Conservation (phyloP, 1,140 invertebrate genomes). For the Luehdorfia chinensis region DNA sequence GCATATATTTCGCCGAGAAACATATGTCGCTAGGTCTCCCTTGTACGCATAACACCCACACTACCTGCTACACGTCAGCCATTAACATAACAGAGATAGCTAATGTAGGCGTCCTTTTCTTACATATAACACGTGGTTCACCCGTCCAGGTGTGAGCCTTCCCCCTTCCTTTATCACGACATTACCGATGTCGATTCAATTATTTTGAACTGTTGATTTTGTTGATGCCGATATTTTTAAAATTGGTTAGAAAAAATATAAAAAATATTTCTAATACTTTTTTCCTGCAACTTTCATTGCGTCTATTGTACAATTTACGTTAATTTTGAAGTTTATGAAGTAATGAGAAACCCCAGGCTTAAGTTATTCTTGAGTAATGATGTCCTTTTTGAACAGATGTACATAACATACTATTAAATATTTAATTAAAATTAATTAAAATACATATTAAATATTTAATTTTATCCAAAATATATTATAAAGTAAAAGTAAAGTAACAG, state of each 20-base stretch:
- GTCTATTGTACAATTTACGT: too few species aligned
- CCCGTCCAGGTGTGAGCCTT: slow-evolving; percentile 24
- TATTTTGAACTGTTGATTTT: slow-evolving; percentile 55
- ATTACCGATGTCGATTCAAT: slow-evolving; percentile 56
- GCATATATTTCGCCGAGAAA: slow-evolving; percentile 34
- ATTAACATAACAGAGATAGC: slow-evolving; percentile 29
- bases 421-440: too few species aligned
- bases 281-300: too few species aligned
- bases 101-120: slow-evolving; percentile 10
- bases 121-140: slow-evolving; percentile 30
- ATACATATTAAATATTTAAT: too few species aligned
- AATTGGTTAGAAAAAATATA: slow-evolving; percentile 18
- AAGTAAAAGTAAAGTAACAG: too few species aligned
- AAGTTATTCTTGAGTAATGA: too few species aligned
- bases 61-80: slow-evolving; percentile 19
- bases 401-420: too few species aligned
- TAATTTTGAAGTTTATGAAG: too few species aligned
- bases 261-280: too few species aligned
- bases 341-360: too few species aligned
- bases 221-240: slow-evolving; percentile 42
- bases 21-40: slow-evolving; percentile 30
- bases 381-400: too few species aligned
- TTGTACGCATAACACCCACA: slow-evolving; percentile 6
- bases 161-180: slow-evolving; percentile 30
- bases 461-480: too few species aligned